Evolutionary conservation across 2,888 invertebrate species (phyloP), one percentile per base, ranked within the genome.

Genomic region (Diachrysia chrysitis): DNA sequence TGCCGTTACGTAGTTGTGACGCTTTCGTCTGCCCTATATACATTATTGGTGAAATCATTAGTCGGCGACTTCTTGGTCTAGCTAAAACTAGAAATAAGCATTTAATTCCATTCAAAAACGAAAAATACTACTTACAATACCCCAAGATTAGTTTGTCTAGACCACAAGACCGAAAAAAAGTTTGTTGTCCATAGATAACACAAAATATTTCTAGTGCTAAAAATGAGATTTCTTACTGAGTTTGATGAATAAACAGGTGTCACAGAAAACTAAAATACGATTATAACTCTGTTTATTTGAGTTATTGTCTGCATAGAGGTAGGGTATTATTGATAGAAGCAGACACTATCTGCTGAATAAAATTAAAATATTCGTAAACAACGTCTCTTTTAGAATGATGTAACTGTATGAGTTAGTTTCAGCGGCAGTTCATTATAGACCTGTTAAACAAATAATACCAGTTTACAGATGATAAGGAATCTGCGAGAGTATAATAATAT

Each of bases 1-100:
- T 2, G 9, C 6, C 17, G 19, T 19, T 21, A 19, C 48, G 48
- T 51, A 51, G 19, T 21, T 10, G 12, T 21, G 48, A 51, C 48
- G 48, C 48, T 51, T 51, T 51, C 48, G 19, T 51, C 12, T 51
- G 48, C 48, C 48, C 48, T 51, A 51, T 12, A 51, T 51, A 21
- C 21, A n/a, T n/a, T n/a, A n/a, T 42, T 14, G 12, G 19, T 51
- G 48, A 51, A 51, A 12, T 51, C 19, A 3, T 19, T 21, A 2
- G 48, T 48, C 48, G 17, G 19, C 17, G 48, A 17, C 0, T 10
- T 48, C 17, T 16, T 14, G 1, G 35, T 14, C 46, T 7, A 9
- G 19, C 48, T 19, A 12, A n/a, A n/a, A n/a, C n/a, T n/a, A n/a
- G n/a, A n/a, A n/a, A n/a, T n/a, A n/a, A n/a, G n/a, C n/a, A n/a